Percentiles rank a stretch among this genome's conserved stretches.
These are phyloP conservation scores for Patella ulyssiponensis DNA, from an alignment of 2,888 invertebrate species.

Conservation along the genomic window DNA sequence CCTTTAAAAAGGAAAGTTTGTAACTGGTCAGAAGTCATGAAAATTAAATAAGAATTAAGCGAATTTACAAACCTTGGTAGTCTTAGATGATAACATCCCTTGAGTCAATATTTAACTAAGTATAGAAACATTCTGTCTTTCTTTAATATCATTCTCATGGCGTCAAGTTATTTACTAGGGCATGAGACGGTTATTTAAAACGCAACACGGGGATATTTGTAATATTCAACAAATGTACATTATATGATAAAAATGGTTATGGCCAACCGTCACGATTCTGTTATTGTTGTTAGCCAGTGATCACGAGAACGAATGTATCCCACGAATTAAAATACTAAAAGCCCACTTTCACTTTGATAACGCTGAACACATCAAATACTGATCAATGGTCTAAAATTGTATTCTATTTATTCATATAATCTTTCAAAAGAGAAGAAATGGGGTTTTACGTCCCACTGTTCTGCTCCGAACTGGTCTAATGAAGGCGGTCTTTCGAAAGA, in stretches of 20 bases:
- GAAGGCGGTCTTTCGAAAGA: too few relatives aligned
- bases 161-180: conserved; percentile 2
- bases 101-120: background rate
- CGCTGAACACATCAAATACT: too few relatives aligned
- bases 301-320: background rate
- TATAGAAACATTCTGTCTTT: background rate
- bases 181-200: background rate
- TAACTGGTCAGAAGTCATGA: background rate
- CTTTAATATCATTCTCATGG: background rate
- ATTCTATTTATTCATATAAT: too few relatives aligned
- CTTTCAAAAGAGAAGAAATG: too few relatives aligned
- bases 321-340: background rate
- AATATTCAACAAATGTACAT: background rate
- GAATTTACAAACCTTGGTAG: background rate
- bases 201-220: background rate
- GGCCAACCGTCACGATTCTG: background rate
- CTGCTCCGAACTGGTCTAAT: too few relatives aligned
- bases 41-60: background rate
- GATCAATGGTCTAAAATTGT: too few relatives aligned
- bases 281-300: background rate
- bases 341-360: background rate
- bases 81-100: background rate
- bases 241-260: background rate
- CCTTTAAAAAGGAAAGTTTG: too few relatives aligned
- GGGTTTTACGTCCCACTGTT: too few relatives aligned